Base-by-base conservation (phyloP, 2,113 vertebrate genomes). In the Lamprotornis superbus region DNA sequence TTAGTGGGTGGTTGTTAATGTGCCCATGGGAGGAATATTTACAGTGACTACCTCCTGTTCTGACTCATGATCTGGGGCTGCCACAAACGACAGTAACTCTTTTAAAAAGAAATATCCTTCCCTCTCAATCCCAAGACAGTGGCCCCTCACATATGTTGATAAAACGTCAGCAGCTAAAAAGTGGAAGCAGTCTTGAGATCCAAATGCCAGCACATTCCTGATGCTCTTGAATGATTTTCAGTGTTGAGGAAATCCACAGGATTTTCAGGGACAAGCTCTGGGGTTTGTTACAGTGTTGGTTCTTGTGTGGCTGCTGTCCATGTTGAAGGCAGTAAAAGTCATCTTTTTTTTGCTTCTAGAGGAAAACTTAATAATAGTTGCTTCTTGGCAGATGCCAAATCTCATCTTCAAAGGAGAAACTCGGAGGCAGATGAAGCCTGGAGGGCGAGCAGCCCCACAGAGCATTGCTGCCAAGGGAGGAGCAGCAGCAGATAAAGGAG, bases 1-100 rank as follows among this genome's bases (percentile, higher is more conserved):
- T 96, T 93, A 95, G 96, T 95, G 92, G 90, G 94, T 80, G 95
- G 92, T 64, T 97, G 97, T 96, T 96, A 96, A 94, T 91, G 93
- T 94, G 87, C 89, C 83, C 81, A 81, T 86, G 93, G 89, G 73
- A 67, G 89, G 94, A 93, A 87, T 97, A 93, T 97, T 97, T 96
- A 96, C 93, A 95, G 95, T 92, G 94, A 74, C 86, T 87, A 13
- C 86, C 91, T 93, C 89, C 91, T 88, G 93, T 82, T 87, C 50
- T 96, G 95, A 96, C 83, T 97, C 96, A 95, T 95, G 81, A 92
- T 83, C 57, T 91, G 23, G 82, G 71, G 37, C 71, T 82, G 49
- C 89, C 75, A 76, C 81, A 91, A 91, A 83, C 53, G 60, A 74
- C 88, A 87, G 79, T 3, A 65, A 55, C 49, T 44, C 77, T 56